Evolutionary conservation across 2,888 invertebrate genomes (phyloP).

Genomic region (Tridacna gigas): DNA sequence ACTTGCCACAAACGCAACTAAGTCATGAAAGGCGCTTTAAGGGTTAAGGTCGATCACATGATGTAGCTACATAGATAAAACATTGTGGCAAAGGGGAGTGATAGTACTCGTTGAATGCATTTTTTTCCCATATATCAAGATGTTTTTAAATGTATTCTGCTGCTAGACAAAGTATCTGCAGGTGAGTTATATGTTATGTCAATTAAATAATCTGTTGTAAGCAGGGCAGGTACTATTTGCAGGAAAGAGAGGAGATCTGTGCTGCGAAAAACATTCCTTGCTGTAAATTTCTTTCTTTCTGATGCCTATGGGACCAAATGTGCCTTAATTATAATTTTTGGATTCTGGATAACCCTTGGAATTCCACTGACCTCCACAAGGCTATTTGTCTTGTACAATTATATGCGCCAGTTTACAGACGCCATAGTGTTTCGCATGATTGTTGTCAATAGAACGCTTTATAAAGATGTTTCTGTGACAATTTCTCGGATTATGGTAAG

Average conservation of each 20-base stretch:
- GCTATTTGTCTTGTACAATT: constrained; percentile 45
- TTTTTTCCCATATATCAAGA: no score
- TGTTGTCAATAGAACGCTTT: not conserved
- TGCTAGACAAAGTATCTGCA: no score
- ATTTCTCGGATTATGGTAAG: constrained; percentile 16
- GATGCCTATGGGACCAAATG: constrained; percentile 7
- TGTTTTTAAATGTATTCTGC: no score
- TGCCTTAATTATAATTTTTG: constrained; percentile 18
- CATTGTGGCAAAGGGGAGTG: no score
- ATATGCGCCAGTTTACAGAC: constrained; percentile 37
- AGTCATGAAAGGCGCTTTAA: no score
- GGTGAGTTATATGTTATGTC: no score
- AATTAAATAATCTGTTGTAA: no score
- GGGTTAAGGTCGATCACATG: no score
- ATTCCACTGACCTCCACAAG: constrained; percentile 31
- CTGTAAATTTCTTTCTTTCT: constrained; percentile 12
- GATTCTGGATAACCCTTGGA: constrained; percentile 38
- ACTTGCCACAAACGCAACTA: no score
- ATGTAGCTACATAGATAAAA: no score
- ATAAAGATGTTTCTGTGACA: constrained; percentile 11
- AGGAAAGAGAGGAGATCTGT: constrained; percentile 10
- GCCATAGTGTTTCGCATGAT: constrained; percentile 15
- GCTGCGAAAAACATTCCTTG: constrained; percentile 6
- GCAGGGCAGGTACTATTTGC: not conserved
- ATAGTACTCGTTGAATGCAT: no score